Percentiles rank a stretch among this genome's conserved stretches.
These are phyloP conservation scores for Anseranas semipalmata DNA, from an alignment of 2,113 vertebrate genomes.

Conservation along the genomic window DNA sequence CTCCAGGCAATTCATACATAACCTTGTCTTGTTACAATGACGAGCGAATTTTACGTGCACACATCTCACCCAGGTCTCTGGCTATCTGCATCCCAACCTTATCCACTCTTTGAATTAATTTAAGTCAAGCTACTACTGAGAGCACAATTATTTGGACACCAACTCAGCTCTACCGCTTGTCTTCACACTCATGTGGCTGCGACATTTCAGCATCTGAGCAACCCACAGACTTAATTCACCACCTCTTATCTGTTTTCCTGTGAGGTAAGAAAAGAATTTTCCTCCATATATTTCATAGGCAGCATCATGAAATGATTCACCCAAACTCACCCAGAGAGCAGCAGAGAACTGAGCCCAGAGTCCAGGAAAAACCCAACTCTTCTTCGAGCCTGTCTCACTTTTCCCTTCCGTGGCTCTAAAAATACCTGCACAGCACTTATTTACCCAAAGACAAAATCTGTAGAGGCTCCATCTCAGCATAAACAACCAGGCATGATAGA, in stretches of 20 bases:
- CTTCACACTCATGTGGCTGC: not conserved
- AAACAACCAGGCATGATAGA: not conserved
- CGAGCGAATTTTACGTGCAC: not conserved
- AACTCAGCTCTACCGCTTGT: not conserved
- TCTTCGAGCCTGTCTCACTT: not conserved
- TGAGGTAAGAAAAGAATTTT: not conserved
- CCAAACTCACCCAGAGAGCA: not conserved
- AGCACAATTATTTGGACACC: not conserved
- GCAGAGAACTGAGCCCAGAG: not conserved
- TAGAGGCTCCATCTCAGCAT: not conserved
- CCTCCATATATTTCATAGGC: not conserved
- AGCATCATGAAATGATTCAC: not conserved
- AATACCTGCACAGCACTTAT: fast-evolving
- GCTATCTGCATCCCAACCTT: not conserved
- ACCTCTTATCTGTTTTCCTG: not conserved
- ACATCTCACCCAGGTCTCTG: not conserved
- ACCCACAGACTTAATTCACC: not conserved
- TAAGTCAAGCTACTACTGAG: not conserved
- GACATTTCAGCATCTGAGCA: not conserved
- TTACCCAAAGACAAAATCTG: fast-evolving
- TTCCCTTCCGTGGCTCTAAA: not conserved
- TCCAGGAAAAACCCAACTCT: not conserved
- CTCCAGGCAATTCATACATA: not conserved
- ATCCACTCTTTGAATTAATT: not conserved
- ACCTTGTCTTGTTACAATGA: not conserved